Conservation (phyloP, 2,797 vertebrate species). For the Sciurus carolinensis region DNA sequence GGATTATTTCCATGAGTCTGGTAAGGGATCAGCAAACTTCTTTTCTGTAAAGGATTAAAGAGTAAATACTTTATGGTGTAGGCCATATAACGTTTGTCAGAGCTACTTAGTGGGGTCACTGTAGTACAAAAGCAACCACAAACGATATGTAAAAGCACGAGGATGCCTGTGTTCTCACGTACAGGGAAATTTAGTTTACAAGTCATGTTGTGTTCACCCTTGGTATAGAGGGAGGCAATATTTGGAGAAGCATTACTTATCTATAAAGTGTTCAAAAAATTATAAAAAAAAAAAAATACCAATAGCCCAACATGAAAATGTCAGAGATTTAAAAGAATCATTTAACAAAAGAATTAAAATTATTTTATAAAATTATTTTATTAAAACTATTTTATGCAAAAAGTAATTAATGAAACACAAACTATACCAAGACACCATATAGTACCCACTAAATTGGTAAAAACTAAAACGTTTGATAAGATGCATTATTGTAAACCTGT, state of each 20-base stretch:
- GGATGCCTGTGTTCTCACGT: background rate
- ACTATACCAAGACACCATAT: background rate
- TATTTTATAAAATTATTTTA: background rate
- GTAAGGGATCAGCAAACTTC: background rate
- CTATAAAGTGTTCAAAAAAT: background rate
- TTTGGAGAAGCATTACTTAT: background rate
- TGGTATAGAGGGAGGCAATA: background rate
- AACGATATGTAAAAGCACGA: background rate
- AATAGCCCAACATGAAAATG: background rate
- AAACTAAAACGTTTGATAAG: background rate
- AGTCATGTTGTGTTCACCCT: background rate
- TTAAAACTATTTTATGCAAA: background rate
- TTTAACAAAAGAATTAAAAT: background rate
- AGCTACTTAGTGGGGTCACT: background rate
- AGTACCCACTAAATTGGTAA: background rate
- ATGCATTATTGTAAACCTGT: background rate
- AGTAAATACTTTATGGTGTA: background rate
- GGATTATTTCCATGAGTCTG: background rate
- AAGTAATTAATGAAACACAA: background rate
- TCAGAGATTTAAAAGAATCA: background rate
- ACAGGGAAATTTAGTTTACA: background rate
- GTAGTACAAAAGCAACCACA: background rate
- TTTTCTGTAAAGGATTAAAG: background rate
- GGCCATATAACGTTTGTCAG: background rate
- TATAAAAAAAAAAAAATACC: background rate